These are phyloP conservation scores for Merops nubicus DNA, from an alignment of 2,113 vertebrate species.

Conservation along the genomic window DNA sequence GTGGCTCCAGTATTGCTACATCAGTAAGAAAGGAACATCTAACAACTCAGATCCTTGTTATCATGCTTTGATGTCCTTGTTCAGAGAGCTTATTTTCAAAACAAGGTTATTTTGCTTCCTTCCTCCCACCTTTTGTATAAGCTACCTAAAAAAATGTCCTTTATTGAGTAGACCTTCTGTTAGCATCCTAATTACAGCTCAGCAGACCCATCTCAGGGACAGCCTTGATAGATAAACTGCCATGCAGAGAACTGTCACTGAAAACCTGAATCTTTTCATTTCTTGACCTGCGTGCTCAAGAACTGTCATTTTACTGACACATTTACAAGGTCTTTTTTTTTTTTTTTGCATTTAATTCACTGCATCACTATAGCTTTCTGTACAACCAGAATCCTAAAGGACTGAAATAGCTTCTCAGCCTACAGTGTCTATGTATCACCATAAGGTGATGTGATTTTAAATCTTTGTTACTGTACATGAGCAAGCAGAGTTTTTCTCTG, in stretches of 20 bases:
- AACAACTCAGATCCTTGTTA: background rate
- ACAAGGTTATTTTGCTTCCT: background rate
- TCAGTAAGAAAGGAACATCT: background rate
- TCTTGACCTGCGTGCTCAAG: background rate
- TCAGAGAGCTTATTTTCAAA: background rate
- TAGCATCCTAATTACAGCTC: background rate
- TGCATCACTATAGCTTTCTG: background rate
- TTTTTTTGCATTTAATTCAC: background rate
- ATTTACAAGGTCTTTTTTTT: background rate
- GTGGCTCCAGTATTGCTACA: background rate
- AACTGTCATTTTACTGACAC: constrained; percentile 15
- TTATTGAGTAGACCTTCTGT: background rate
- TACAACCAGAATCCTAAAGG: background rate
- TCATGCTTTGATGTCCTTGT: background rate
- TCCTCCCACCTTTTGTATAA: background rate
- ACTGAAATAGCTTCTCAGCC: constrained; percentile 15
- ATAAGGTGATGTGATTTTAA: background rate
- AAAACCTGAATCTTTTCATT: background rate
- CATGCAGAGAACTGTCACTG: background rate
- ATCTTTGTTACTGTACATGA: background rate
- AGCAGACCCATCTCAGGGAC: background rate
- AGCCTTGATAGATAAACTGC: background rate
- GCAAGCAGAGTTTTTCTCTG: background rate
- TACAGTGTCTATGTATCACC: background rate
- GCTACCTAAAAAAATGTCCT: background rate